Conservation (phyloP, 2,113 vertebrate genomes). For the Siphamia tubifer region DNA sequence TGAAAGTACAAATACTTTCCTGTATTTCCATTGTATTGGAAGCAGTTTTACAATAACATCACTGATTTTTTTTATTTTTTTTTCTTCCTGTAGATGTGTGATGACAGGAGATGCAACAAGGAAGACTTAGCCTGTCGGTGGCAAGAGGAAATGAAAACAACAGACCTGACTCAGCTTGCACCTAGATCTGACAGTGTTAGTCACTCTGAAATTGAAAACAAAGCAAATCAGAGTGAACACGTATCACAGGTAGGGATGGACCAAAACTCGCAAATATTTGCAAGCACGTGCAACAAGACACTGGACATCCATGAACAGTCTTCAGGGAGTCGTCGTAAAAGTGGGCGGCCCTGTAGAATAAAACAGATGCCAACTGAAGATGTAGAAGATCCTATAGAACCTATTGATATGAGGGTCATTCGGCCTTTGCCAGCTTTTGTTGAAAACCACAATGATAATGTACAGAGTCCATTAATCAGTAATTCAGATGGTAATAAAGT, state of each 20-base stretch:
- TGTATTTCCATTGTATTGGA: no score
- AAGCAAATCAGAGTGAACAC: background rate
- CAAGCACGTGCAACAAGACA: slow-evolving; percentile 19
- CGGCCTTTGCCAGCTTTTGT: slow-evolving; percentile 14
- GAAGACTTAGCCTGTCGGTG: slow-evolving; percentile 9
- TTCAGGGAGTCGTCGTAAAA: slow-evolving; percentile 2
- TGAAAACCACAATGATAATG: background rate
- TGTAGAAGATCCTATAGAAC: background rate
- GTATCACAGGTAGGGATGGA: slow-evolving; percentile 11
- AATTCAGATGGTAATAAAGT: background rate
- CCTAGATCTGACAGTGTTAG: background rate
- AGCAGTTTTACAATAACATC: no score
- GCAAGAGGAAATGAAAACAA: slow-evolving; percentile 19
- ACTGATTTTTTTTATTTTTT: no score
- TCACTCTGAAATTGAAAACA: background rate
- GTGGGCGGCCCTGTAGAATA: slow-evolving; percentile 25
- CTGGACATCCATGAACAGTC: background rate
- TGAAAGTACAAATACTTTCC: no score
- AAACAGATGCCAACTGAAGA: background rate
- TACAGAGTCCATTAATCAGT: background rate
- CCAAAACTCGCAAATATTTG: background rate
- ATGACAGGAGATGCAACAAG: slow-evolving; percentile 14
- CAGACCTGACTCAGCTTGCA: background rate
- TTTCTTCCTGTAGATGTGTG: slow-evolving; percentile 40
- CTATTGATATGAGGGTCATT: no score